Conservation (phyloP, 2,888 invertebrate genomes). For the Callyntrura sp. region DNA sequence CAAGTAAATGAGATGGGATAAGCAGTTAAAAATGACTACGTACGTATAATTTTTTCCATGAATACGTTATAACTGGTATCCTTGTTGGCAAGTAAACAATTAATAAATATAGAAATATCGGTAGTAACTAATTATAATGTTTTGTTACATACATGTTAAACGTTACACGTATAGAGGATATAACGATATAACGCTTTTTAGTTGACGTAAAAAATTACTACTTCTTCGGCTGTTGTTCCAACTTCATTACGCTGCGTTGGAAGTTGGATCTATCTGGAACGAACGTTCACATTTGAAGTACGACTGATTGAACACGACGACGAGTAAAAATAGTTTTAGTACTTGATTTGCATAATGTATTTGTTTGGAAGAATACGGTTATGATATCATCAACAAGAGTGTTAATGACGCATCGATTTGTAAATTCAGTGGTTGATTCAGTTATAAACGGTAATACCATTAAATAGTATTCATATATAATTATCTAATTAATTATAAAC, state of each 20-base stretch:
- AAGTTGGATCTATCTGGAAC: background rate
- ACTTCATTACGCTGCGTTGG: constrained; percentile 8
- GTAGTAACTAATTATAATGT: constrained; percentile 26
- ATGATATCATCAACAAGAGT: background rate
- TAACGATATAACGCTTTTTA: background rate
- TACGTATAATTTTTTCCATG: background rate
- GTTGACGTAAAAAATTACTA: background rate
- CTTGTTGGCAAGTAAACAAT: background rate
- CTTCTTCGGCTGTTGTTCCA: background rate
- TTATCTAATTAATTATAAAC: constrained; percentile 14
- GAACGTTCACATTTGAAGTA: constrained; percentile 13
- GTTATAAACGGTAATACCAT: background rate
- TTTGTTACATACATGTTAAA: background rate
- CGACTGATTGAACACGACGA: constrained; percentile 48
- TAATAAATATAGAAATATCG: background rate
- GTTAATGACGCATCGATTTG: constrained; percentile 13
- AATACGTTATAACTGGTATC: background rate
- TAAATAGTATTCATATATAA: background rate
- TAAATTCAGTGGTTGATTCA: constrained; percentile 5
- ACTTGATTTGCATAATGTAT: constrained; percentile 43
- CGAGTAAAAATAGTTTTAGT: constrained; percentile 58
- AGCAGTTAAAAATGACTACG: background rate
- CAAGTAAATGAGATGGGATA: background rate
- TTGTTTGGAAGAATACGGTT: constrained; percentile 54
- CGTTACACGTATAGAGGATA: too few relatives aligned